These are phyloP conservation scores for Cosmia pyralina DNA, from an alignment of 2,888 invertebrate genomes.

Conservation along the genomic window DNA sequence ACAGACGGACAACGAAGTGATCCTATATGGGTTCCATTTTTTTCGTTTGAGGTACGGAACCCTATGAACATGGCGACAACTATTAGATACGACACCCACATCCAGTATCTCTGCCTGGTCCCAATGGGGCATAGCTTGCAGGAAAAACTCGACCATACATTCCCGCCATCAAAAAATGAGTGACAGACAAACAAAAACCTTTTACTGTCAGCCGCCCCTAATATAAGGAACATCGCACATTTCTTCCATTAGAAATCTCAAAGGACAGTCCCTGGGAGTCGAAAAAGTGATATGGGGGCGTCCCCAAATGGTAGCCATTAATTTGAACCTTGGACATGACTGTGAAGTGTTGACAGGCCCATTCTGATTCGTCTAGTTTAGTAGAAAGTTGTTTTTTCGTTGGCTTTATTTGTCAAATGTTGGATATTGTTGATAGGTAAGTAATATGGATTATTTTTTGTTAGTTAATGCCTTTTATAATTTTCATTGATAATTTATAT, in stretches of 20 bases:
- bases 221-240: conserved; percentile 52
- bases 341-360: conserved; percentile 67
- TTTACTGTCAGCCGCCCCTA: conserved; percentile 59
- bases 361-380: conserved; percentile 48
- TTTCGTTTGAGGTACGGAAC: too few relatives aligned
- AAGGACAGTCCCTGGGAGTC: conserved; percentile 51
- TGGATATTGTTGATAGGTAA: background rate
- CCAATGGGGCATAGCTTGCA: conserved; percentile 39
- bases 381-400: background rate
- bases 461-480: background rate
- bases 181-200: conserved; percentile 65
- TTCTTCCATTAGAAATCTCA: conserved; percentile 63
- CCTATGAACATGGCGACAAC: conserved; percentile 16
- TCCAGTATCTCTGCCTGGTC: conserved; percentile 44
- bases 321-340: conserved; percentile 63
- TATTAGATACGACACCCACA: conserved; percentile 28
- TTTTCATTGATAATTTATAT: background rate
- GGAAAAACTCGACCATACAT: conserved; percentile 46
- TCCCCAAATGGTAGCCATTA: conserved; percentile 65
- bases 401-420: background rate
- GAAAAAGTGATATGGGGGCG: conserved; percentile 62
- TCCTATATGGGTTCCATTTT: too few relatives aligned
- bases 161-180: conserved; percentile 57
- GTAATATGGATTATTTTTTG: background rate
- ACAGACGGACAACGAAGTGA: too few relatives aligned